Base-by-base conservation (phyloP, 2,888 invertebrate genomes). In the Chymomyza procnemis region DNA sequence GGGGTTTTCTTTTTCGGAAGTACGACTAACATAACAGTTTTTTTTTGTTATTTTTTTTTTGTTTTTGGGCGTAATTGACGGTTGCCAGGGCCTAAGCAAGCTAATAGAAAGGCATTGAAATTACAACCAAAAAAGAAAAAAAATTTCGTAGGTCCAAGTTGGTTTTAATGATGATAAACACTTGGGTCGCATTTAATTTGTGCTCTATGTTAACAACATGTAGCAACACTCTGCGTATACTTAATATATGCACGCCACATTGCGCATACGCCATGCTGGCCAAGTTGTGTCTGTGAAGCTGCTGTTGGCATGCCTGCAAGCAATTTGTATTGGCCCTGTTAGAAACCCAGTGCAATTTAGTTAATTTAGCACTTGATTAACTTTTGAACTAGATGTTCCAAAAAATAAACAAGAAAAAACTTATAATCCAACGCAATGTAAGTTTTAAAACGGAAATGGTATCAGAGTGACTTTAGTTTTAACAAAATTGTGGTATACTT, bases 351-450 rank as follows among this genome's bases (percentile, higher is more conserved):
- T 75, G 80, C 85, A 82, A 85, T 80, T 80, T 82, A 82, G 80
- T 85, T 80, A 82, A 80, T 85, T 80, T 82, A 71, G 85, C 83
- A 82, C 85, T 80, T 77, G 73, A 80, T 80, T 85, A 80, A 80
- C 80, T 80, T 85, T 74, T 79, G 63, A 73, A 69, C 69, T 64
- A 69, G 61, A 63, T 50, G 59, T 21, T n/a, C n/a, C n/a, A n/a
- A n/a, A 47, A 62, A 67, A 14, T 18, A 18, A 16, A 46, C 26
- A 58, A 41, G 12, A 41, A 41, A 41, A 41, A 41, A 41, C 9
- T 41, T 12, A 41, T 41, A 41, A 41, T 12, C 34, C 9, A 41
- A 9, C 9, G 34, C 34, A 41, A 41, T 0, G n/a, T 12, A 41
- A 26, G 26, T 1, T 26, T 26, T 26, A 26, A 26, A 26, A n/a